Conservation (phyloP, 1,140 invertebrate genomes). For the Ostrea edulis region DNA sequence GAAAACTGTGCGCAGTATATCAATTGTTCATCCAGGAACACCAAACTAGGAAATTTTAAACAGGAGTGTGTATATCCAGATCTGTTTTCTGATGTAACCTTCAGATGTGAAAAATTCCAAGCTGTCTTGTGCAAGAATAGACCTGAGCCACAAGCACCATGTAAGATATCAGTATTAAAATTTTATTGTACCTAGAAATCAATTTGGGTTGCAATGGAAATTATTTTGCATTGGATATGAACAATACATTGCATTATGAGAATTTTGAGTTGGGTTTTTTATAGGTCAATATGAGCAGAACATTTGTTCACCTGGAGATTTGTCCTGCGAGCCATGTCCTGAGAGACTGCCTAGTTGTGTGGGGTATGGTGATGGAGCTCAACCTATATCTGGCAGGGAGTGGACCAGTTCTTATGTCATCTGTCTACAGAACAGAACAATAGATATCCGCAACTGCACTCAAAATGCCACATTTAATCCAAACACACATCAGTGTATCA, state of each 20-base stretch:
- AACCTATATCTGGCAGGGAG: constrained; percentile 40
- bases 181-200: too few relatives aligned
- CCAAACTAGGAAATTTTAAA: constrained; percentile 49
- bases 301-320: constrained; percentile 48
- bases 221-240: background rate
- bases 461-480: constrained; percentile 44
- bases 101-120: constrained; percentile 51
- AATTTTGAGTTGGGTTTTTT: constrained; percentile 14
- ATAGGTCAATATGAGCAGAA: constrained; percentile 63
- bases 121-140: constrained; percentile 52
- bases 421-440: constrained; percentile 50
- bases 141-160: constrained; percentile 54
- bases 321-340: constrained; percentile 56
- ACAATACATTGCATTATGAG: background rate
- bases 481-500: constrained; percentile 32
- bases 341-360: constrained; percentile 58
- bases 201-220: background rate
- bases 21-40: constrained; percentile 52
- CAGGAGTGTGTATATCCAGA: constrained; percentile 61
- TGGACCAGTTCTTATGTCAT: constrained; percentile 48
- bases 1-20: constrained; percentile 57
- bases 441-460: constrained; percentile 40
- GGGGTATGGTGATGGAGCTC: constrained; percentile 48
- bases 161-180: constrained; percentile 46
- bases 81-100: constrained; percentile 49